Evolutionary conservation across 2,888 invertebrate species (phyloP).

Genomic region (Caenorhabditis sp.): DNA sequence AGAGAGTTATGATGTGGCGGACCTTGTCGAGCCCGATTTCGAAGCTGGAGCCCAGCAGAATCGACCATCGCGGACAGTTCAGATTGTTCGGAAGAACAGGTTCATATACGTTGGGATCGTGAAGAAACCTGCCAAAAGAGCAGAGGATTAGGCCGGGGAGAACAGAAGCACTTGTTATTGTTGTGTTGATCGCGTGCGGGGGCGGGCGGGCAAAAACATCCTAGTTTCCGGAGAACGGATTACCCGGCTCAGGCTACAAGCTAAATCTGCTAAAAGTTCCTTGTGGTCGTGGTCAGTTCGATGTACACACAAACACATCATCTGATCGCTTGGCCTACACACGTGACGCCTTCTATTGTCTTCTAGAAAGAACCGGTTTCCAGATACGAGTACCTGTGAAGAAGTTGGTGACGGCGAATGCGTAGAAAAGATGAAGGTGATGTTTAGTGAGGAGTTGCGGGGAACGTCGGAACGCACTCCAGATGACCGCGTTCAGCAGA

Average conservation of each 20-base stretch:
- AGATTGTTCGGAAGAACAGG: slow-evolving; percentile 48
- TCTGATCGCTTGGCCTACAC: too few relatives aligned
- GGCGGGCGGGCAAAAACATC: too few relatives aligned
- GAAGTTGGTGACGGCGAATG: slow-evolving; percentile 66
- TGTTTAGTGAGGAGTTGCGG: slow-evolving; percentile 62
- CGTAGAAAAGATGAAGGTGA: slow-evolving; percentile 66
- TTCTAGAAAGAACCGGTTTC: not conserved
- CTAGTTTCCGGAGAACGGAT: too few relatives aligned
- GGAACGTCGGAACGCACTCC: slow-evolving; percentile 59
- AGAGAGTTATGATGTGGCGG: slow-evolving; percentile 60
- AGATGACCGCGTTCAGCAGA: slow-evolving; percentile 64
- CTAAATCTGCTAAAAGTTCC: too few relatives aligned
- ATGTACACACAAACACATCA: too few relatives aligned
- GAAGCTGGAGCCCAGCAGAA: slow-evolving; percentile 65
- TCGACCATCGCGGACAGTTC: slow-evolving; percentile 62
- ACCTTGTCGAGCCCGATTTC: slow-evolving; percentile 66
- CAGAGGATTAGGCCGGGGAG: not conserved
- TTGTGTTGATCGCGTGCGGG: not conserved
- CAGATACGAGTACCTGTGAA: slow-evolving; percentile 59
- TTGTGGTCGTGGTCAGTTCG: too few relatives aligned
- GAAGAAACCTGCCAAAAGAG: slow-evolving; percentile 63
- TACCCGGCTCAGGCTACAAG: too few relatives aligned
- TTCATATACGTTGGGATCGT: slow-evolving; percentile 67
- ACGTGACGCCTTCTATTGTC: not conserved
- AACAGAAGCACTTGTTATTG: too few relatives aligned